These are phyloP conservation scores for Penelope pileata DNA, from an alignment of 2,113 vertebrate species.

Conservation along the genomic window DNA sequence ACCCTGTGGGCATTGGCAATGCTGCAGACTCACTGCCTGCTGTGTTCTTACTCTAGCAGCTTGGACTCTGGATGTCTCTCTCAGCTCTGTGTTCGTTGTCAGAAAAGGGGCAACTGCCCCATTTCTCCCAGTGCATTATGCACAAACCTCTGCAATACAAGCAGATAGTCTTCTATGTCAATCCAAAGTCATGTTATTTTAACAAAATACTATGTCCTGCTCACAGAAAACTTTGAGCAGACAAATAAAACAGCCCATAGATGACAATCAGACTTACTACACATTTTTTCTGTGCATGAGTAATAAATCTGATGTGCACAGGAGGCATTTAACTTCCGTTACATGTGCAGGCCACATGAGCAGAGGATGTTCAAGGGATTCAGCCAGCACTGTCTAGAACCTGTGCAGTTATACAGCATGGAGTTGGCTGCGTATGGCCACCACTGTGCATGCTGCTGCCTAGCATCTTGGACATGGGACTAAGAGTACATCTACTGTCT, in stretches of 20 bases:
- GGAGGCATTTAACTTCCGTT: not conserved
- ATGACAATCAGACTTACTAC: not conserved
- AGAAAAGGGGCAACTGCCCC: not conserved
- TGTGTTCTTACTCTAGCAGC: not conserved
- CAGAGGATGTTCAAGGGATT: not conserved
- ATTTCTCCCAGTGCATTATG: not conserved
- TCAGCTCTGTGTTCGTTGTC: not conserved
- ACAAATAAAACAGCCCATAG: not conserved
- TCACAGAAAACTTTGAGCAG: not conserved
- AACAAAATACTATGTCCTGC: not conserved
- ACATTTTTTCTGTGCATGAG: not conserved
- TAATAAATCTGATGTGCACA: not conserved
- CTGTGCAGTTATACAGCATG: not conserved
- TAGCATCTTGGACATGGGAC: not conserved
- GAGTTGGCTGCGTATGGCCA: not conserved
- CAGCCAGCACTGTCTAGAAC: not conserved
- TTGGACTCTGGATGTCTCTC: not conserved
- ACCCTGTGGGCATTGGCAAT: not conserved
- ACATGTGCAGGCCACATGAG: not conserved
- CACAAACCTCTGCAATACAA: not conserved
- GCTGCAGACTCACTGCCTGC: not conserved
- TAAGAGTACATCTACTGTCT: not conserved
- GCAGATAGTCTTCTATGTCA: not conserved
- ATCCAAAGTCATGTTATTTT: not conserved
- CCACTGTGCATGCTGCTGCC: rapidly evolving